A percentile compares a stretch with the other conserved stretches of the same genome.
Conservation (phyloP, 2,113 vertebrate genomes). For the Meles meles region DNA sequence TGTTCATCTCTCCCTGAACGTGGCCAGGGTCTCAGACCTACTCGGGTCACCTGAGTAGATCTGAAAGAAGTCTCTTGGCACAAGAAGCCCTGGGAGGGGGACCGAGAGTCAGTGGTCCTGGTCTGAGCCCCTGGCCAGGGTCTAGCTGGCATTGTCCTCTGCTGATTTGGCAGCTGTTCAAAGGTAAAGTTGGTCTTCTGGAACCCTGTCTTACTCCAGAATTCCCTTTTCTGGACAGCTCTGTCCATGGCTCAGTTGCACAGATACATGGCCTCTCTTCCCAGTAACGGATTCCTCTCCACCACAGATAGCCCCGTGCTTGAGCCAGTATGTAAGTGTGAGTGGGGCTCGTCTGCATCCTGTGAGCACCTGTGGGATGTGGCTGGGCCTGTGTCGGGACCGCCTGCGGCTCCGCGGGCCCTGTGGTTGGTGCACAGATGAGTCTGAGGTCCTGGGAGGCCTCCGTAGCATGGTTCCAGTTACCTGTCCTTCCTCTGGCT, state of each 20-base stretch:
- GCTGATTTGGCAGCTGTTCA: background rate
- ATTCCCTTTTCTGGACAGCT: background rate
- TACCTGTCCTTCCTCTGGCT: background rate
- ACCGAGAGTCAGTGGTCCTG: background rate
- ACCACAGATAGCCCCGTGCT: background rate
- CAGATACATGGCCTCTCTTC: background rate
- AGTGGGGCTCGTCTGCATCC: background rate
- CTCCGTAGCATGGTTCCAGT: too few species aligned
- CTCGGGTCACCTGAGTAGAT: background rate
- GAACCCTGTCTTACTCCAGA: background rate
- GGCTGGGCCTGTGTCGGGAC: background rate
- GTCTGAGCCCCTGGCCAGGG: too few species aligned
- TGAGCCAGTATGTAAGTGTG: background rate
- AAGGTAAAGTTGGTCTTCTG: background rate
- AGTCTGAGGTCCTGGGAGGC: background rate
- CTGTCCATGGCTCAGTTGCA: background rate
- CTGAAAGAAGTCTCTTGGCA: background rate
- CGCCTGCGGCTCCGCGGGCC: too few species aligned
- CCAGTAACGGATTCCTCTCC: background rate
- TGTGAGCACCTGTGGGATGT: background rate
- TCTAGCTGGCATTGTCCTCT: background rate
- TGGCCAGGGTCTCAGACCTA: background rate
- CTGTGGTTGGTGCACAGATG: fast-evolving
- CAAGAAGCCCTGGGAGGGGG: too few species aligned
- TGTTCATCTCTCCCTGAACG: background rate